phyloP scores from a whole-genome alignment of 2,888 invertebrate species.

The Tortrix viridana region DNA sequence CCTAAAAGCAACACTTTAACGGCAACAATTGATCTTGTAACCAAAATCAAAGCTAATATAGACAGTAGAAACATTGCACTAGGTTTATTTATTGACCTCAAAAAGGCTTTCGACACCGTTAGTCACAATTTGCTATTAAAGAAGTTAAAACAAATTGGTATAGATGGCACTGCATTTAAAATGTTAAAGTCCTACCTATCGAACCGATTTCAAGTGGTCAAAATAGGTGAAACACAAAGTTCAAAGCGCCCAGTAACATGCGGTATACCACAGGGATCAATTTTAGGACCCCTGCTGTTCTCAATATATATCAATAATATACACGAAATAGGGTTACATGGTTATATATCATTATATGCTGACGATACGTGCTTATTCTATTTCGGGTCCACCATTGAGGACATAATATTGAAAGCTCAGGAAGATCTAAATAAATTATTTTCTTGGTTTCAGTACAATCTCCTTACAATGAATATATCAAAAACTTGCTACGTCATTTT shows the following conservation, averaged over 20 bases:
- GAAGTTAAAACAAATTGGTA: background rate
- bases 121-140: background rate
- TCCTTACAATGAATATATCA: background rate
- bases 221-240: background rate
- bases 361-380: too few species aligned
- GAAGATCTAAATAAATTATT: too few species aligned
- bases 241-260: background rate
- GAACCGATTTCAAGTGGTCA: background rate
- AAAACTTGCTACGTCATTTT: background rate
- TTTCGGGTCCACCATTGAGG: background rate
- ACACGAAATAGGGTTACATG: too few species aligned
- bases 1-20: background rate
- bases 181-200: background rate
- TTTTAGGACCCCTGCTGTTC: too few species aligned
- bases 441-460: too few species aligned
- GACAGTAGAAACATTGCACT: background rate
- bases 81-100: background rate
- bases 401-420: background rate
- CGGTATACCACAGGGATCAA: constrained; percentile 13
- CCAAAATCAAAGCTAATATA: background rate
- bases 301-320: too few species aligned
- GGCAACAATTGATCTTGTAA: background rate
- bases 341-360: too few species aligned
- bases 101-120: too few species aligned
- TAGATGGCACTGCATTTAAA: background rate